Percentiles rank a stretch among this genome's conserved stretches.
Evolutionary conservation across 92 coral and sea anemone genomes (phyloP).

Genomic region (Meandrina meandrites): DNA sequence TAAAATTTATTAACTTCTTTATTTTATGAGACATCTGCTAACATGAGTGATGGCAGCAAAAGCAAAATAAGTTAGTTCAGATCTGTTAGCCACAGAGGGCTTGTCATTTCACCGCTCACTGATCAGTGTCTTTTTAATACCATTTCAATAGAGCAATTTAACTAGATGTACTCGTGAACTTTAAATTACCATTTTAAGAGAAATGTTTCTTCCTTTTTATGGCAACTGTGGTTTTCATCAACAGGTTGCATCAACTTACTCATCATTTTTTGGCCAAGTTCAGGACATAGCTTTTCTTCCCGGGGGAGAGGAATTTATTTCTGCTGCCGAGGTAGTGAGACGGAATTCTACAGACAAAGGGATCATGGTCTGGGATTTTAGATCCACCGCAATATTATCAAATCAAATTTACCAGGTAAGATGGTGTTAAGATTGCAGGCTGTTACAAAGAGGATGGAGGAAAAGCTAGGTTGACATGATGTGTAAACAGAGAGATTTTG

Average conservation of each 20-base stretch:
- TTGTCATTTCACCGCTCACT: too few species aligned
- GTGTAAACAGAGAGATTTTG: too few species aligned
- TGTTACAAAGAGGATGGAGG: background rate
- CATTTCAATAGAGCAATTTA: too few species aligned
- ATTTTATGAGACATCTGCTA: too few species aligned
- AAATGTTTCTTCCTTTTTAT: background rate
- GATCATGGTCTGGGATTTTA: conserved; percentile 96
- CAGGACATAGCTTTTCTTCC: conserved; percentile 87
- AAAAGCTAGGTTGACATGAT: too few species aligned
- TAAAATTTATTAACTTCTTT: too few species aligned
- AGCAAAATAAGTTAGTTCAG: too few species aligned
- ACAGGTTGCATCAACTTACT: conserved; percentile 75
- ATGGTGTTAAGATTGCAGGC: background rate
- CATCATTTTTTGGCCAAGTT: conserved; percentile 93
- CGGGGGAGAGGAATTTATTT: conserved; percentile 82
- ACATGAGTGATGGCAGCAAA: too few species aligned
- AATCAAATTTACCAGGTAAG: conserved; percentile 98
- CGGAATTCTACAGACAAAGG: conserved; percentile 99
- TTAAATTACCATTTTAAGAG: too few species aligned
- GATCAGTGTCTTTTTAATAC: too few species aligned
- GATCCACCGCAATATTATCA: conserved; percentile 85
- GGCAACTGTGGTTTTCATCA: background rate
- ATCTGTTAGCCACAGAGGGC: too few species aligned
- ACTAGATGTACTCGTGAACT: too few species aligned
- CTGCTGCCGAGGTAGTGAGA: conserved; percentile 89